Evolutionary conservation across 64 coral and sea anemone species (phyloP).

Genomic region (Platygyra sinensis): DNA sequence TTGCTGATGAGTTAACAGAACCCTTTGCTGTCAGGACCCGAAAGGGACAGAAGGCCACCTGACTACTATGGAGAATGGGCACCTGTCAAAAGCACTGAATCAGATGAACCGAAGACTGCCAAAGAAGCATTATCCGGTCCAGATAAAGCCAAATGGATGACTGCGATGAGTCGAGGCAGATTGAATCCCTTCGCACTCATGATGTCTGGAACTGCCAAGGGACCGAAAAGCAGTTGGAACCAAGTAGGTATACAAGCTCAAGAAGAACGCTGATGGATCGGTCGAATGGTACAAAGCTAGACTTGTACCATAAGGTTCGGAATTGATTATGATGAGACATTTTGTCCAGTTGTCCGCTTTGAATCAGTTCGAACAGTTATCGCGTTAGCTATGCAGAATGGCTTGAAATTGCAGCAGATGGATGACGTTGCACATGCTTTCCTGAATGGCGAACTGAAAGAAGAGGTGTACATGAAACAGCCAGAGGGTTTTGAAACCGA

Average conservation of each 20-base stretch:
- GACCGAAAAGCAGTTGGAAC: conserved; percentile 41
- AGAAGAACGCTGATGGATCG: conserved; percentile 49
- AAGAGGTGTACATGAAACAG: too few relatives aligned
- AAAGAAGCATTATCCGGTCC: conserved; percentile 1
- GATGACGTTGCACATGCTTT: too few relatives aligned
- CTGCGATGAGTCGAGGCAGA: conserved; percentile 15
- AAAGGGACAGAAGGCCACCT: conserved; percentile 13
- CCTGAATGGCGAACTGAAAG: conserved; percentile 40
- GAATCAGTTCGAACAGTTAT: too few relatives aligned
- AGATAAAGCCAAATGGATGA: not conserved
- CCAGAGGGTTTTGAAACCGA: too few relatives aligned
- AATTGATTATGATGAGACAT: conserved; percentile 59
- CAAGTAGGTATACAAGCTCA: conserved; percentile 40
- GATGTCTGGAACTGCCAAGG: conserved; percentile 40
- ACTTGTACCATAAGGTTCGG: conserved; percentile 54
- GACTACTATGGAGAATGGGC: too few relatives aligned
- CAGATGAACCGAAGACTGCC: conserved; percentile 6
- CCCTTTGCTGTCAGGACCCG: too few relatives aligned
- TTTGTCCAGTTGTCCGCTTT: too few relatives aligned
- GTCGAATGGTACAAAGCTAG: conserved; percentile 47
- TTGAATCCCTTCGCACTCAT: not conserved
- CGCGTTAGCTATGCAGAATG: too few relatives aligned
- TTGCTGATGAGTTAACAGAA: not conserved
- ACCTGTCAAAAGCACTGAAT: conserved; percentile 7
- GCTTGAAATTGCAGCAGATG: too few relatives aligned